Evolutionary conservation across 2,797 vertebrate species (phyloP), one percentile per base, ranked within the genome.

Genomic region (Diplodus sargus): DNA sequence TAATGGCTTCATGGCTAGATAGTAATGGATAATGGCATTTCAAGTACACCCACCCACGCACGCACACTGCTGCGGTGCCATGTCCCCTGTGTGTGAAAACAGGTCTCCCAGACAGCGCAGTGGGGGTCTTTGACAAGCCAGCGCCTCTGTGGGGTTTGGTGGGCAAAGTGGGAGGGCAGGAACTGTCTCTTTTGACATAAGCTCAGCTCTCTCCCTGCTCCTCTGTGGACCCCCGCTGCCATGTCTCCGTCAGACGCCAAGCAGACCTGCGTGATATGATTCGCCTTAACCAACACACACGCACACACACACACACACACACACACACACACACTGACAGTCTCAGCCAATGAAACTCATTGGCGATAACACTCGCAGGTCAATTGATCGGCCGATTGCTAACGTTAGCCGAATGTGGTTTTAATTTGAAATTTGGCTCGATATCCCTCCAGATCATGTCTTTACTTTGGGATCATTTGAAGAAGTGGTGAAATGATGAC

Each of bases 1-100:
- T 86, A 85, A 91, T 80, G 81, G 74, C 82, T 86, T 77, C 68
- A 58, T 79, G 73, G 85, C 73, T 72, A 81, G 79, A 90, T 86
- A 60, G 79, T 90, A 86, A 93, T 85, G 78, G 82, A 88, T 89
- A 91, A 92, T 90, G 90, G 87, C 90, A 83, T 89, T 91, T 93
- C 83, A 93, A 91, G 88, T 90, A 73, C 84, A 89, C 45, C 83
- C 88, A 60, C 91, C 89, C 87, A 91, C 85, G 71, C 84, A 81
- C 47, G 30, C 84, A 69, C 52, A 22, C 81, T 74, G 78, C 87
- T 78, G 75, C 74, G 66, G 88, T 78, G 79, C 79, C 78, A 77
- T 70, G 79, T 90, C 85, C 85, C 87, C 76, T 70, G 87, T 87
- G 90, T 88, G 86, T 79, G 82, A 81, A 89, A 91, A 87, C 91